Evolutionary conservation across 2,113 vertebrate species (phyloP).

Genomic region (Corapipo altera): DNA sequence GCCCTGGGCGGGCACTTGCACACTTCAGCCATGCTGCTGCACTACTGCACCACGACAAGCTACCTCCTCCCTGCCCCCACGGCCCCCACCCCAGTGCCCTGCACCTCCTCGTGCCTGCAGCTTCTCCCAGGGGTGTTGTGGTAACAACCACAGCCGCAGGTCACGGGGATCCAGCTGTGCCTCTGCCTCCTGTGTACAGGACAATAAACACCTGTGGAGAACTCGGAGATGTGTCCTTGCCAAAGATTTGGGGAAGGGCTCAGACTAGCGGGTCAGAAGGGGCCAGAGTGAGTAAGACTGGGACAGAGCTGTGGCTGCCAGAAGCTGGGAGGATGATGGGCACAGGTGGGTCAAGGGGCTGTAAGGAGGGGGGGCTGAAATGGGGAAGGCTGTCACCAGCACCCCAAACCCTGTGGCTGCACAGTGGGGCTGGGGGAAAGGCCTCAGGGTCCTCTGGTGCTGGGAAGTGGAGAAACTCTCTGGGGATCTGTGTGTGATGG

Average conservation of each 20-base stretch:
- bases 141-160: background rate
- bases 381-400: background rate
- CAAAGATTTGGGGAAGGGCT: background rate
- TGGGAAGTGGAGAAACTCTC: background rate
- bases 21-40: background rate
- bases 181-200: accelerated
- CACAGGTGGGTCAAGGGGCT: background rate
- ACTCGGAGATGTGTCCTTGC: accelerated
- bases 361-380: background rate
- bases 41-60: background rate
- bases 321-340: background rate
- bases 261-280: background rate
- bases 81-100: background rate
- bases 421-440: accelerated
- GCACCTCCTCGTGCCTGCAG: background rate
- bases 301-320: too few relatives aligned
- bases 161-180: accelerated
- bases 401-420: too few relatives aligned
- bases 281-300: accelerated
- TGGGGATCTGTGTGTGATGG: background rate
- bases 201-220: slow-evolving; percentile 47
- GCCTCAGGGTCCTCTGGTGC: too few relatives aligned
- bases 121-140: background rate
- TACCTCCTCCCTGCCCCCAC: background rate
- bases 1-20: accelerated